phyloP scores from a whole-genome alignment of 1,140 invertebrate genomes.

The Aphaenogaster rudis region DNA sequence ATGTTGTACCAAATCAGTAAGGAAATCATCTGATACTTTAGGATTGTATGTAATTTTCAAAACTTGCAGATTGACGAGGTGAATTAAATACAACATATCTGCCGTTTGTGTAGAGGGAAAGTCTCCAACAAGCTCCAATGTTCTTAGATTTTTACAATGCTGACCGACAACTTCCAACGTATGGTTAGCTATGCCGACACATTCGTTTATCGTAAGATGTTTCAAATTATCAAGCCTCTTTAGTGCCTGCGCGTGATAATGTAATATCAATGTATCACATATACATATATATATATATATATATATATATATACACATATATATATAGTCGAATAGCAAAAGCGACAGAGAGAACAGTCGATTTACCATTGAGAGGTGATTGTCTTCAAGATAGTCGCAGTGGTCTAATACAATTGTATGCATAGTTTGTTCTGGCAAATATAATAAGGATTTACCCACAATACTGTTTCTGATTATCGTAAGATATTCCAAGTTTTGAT shows the following conservation, averaged over 20 bases:
- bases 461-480: conserved; percentile 73
- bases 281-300: background rate
- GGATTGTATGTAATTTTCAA: conserved; percentile 67
- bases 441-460: conserved; percentile 78
- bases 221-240: conserved; percentile 71
- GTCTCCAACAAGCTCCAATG: conserved; percentile 62
- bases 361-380: conserved; percentile 69
- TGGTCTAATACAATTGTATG: conserved; percentile 76
- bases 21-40: conserved; percentile 66
- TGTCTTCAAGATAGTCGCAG: conserved; percentile 65
- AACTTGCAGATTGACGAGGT: conserved; percentile 76
- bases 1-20: conserved; percentile 65
- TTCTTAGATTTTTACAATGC: conserved; percentile 67
- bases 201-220: conserved; percentile 69
- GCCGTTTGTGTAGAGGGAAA: background rate
- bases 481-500: conserved; percentile 78
- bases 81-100: conserved; percentile 67
- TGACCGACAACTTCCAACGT: conserved; percentile 69
- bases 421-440: conserved; percentile 77
- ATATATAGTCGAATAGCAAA: background rate
- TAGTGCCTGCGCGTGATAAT: conserved; percentile 70
- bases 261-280: background rate
- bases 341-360: background rate
- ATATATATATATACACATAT: background rate
- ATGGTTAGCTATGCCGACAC: conserved; percentile 61